Base-by-base conservation (phyloP, 2,113 vertebrate species). In the Melanotaenia duboulayi region DNA sequence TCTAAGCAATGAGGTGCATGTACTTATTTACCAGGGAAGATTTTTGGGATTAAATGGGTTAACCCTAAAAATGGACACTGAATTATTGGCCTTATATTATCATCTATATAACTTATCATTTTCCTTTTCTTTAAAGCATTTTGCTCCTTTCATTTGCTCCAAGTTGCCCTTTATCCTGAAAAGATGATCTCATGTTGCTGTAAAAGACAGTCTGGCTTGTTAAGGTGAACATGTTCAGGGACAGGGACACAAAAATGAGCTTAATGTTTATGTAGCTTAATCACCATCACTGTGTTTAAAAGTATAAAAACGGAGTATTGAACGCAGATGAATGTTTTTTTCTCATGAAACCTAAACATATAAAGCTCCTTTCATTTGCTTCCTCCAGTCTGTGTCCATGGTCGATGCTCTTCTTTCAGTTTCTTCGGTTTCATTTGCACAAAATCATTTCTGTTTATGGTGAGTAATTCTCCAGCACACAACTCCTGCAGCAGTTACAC, bases 301-400 rank as follows among this genome's bases (percentile, higher is more conserved):
- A 6, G 70, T 40, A 40, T 52, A 7, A 6, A 58, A 28, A 67
- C 23, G n/a, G 19, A 61, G 56, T 51, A 71, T 70, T 62, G 39
- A 67, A 6, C 11, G 3, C 0, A 52, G 51, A 11, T 65, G 28
- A 19, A 55, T 50, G 37, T 46, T 67, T 73, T 37, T 70, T 17
- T 42, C n/a, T 39, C 17, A 40, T 0, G 11, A 19, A 14, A 37
- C 37, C 7, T 2, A 56, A 37, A 63, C 14, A 51, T 20, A 35
- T 11, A 9, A 61, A 63, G 72, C 73, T 69, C 50, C 19, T 22
- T 84, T 87, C 60, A 71, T 67, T 7, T 32, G 25, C 25, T 28
- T 25, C 46, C 65, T 60, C 56, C 28, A 56, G 72, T 70, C 40
- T 39, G 6, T 11, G 40, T 78, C 59, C 14, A 2, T 39, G 54